A percentile compares a stretch with the other conserved stretches of the same genome.
phyloP scores from a whole-genome alignment of 2,113 vertebrate species.

The Xiphorhynchus elegans region DNA sequence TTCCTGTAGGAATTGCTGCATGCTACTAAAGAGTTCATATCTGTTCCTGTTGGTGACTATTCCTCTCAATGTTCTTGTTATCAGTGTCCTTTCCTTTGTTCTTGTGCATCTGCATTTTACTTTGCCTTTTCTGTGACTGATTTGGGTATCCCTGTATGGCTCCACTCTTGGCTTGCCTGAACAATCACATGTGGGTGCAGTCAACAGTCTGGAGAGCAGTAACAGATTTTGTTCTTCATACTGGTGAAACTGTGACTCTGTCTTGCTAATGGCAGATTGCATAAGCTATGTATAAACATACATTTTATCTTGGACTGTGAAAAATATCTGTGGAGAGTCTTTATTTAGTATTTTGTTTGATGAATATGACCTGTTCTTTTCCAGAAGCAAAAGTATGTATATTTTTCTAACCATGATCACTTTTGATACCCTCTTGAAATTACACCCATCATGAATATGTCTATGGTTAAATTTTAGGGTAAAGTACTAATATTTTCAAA shows the following conservation, averaged over 20 bases:
- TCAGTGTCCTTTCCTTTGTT: not conserved
- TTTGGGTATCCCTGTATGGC: not conserved
- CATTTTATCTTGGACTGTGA: not conserved
- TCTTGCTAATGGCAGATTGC: not conserved
- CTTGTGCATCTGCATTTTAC: not conserved
- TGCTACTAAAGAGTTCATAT: not conserved
- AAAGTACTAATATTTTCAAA: not conserved
- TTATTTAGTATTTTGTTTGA: slow-evolving; percentile 17
- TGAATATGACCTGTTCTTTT: not conserved
- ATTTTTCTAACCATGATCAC: slow-evolving; percentile 50
- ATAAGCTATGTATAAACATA: not conserved
- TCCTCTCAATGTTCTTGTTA: not conserved
- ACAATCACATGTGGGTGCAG: not conserved
- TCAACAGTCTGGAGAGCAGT: not conserved
- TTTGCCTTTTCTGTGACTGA: not conserved
- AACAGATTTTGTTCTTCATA: not conserved
- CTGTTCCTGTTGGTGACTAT: not conserved
- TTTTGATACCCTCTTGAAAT: slow-evolving; percentile 52
- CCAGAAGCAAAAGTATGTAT: slow-evolving; percentile 21
- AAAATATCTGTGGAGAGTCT: not conserved
- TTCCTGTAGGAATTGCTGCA: not conserved
- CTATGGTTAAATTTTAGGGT: not conserved
- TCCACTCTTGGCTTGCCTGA: not conserved
- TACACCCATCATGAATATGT: not conserved
- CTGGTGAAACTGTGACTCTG: not conserved